Base-by-base conservation (phyloP, 92 coral and sea anemone genomes). In the Parazoanthus atlanticus region DNA sequence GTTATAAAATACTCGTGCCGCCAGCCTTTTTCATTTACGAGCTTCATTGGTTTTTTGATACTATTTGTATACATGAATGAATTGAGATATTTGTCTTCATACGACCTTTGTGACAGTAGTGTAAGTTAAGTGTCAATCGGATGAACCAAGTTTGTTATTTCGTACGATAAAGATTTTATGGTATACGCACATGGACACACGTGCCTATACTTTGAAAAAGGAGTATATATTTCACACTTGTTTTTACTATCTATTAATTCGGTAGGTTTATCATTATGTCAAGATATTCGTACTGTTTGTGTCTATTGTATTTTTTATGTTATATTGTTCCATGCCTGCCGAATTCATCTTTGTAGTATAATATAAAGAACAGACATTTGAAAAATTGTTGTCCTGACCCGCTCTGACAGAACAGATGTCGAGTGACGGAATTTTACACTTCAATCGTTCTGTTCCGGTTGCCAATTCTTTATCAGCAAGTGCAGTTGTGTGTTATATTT, bases 51-150 rank as follows among this genome's bases (percentile, higher is more conserved):
- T 17, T 80, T 17, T 80, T 52, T 29, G 61, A 80, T 32, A 58
- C 28, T 41, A 43, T 70, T 72, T 84, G 87, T 84, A 84, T 32
- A 84, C 87, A 84, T 41, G 61, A 70, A 70, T 84, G 87, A 84
- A 70, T 84, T 38, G 77, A 6, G 40, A 29, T 49, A 70, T 84
- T 84, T 84, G 67, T 84, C 66, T 46, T 21, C 30, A 5, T 69
- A 17, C 46, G 79, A 75, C 79, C 29, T 36, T 31, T 75, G 43
- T 10, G 43, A 41, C n/a, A 75, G 49, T 36, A 36, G 38, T 36
- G 4, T 36, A 23, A 75, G 79, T 34, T 52, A 75, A 75, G 43
- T 36, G 43, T 75, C 40, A 34, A 33, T 75, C 15, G 49, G 79
- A 17, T 75, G 25, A 12, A 75, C 43, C 26, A 54, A 32, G 4